Evolutionary conservation across 2,797 vertebrate species (phyloP), one percentile per base, ranked within the genome.

Genomic region (Okamejei kenojei): DNA sequence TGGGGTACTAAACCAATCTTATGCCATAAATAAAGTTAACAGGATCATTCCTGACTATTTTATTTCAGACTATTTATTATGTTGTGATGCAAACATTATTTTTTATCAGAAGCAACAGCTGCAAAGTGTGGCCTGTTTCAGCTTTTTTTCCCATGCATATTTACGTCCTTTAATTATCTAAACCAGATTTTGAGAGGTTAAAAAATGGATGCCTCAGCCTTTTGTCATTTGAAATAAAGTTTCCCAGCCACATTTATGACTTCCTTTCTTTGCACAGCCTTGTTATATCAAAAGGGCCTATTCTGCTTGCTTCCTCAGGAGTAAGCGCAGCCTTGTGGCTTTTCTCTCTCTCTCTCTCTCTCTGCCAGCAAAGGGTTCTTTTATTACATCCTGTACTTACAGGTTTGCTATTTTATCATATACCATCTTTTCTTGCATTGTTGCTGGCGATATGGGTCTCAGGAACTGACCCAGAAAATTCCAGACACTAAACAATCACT

Each of bases 401-500:
- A 74, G 81, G 71, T 76, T 76, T 92, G 90, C 54, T 92, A 92
- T 76, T 92, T 74, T 92, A 92, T 92, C 71, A 76, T 73, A 54
- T 23, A 92, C 68, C 38, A 74, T 91, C 38, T 91, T 91, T 92
- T 92, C 38, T 74, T 29, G 38, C 11, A 71, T 54, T 76, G 23
- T 54, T 29, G 1, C 68, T 76, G 71, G 71, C 76, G 90, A 92
- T 92, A 76, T 76, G 15, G 90, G 38, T 74, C 90, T 92, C 68
- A 92, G 71, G 71, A 91, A 92, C 23, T 92, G 90, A 92, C 38
- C 90, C 90, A 92, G 90, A 74, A 92, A 74, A 76, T 92, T 58
- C 90, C 68, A 92, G 71, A 92, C 38, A 76, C 35, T 73, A 92
- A 76, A 92, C 90, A 76, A 74, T 91, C 90, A 73, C 90, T 73